phyloP scores from a whole-genome alignment of 2,113 vertebrate genomes.

The Misgurnus anguillicaudatus region DNA sequence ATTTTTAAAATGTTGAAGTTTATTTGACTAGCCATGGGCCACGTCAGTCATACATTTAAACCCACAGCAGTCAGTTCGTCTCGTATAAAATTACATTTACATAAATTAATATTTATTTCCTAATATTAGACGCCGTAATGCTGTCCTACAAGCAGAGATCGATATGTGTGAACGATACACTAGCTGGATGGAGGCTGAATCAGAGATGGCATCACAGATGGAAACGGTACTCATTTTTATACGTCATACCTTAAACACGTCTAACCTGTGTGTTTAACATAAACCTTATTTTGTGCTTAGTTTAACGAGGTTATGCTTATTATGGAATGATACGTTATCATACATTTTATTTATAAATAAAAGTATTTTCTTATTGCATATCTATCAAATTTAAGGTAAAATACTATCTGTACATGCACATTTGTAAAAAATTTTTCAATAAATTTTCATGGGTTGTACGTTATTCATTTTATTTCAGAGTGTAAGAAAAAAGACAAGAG shows the following conservation, averaged over 20 bases:
- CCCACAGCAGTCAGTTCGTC: too few relatives aligned
- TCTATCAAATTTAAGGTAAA: too few relatives aligned
- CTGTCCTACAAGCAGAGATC: slow-evolving; percentile 67
- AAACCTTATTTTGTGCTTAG: not conserved
- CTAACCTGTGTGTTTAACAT: not conserved
- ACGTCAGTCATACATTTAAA: too few relatives aligned
- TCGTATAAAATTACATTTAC: too few relatives aligned
- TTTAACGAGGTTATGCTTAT: not conserved
- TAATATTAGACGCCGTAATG: slow-evolving; percentile 64
- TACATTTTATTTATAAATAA: too few relatives aligned
- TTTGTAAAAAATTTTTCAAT: not conserved
- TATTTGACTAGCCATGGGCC: too few relatives aligned
- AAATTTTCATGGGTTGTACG: not conserved
- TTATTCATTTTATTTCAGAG: slow-evolving; percentile 56
- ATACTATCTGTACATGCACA: too few relatives aligned
- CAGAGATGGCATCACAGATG: slow-evolving; percentile 20
- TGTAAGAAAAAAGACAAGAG: slow-evolving; percentile 59
- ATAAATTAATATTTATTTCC: not conserved
- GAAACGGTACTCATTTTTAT: slow-evolving; percentile 33
- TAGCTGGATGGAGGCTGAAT: slow-evolving; percentile 59
- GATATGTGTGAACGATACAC: slow-evolving; percentile 75
- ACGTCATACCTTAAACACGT: not conserved
- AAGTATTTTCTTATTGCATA: too few relatives aligned
- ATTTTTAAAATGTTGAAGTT: too few relatives aligned
- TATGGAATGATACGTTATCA: not conserved